Percentiles rank a stretch among this genome's conserved stretches.
phyloP scores from a whole-genome alignment of 1,140 invertebrate genomes.

The Agrypnia vestita region DNA sequence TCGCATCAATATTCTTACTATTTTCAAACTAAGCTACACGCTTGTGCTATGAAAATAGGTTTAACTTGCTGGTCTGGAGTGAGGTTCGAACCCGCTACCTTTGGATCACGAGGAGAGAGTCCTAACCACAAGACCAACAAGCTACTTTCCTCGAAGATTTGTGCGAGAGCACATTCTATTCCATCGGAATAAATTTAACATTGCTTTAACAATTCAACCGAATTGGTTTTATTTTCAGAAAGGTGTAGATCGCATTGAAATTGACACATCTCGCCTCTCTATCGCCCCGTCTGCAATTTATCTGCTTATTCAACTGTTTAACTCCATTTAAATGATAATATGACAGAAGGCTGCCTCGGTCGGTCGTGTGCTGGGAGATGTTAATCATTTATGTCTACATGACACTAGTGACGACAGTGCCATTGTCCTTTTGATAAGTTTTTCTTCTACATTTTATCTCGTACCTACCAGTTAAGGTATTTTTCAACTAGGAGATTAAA shows the following conservation, averaged over 20 bases:
- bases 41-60: too few relatives aligned
- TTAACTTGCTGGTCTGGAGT: too few relatives aligned
- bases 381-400: constrained; percentile 24
- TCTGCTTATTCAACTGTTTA: constrained; percentile 25
- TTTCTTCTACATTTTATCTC: not conserved
- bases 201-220: too few relatives aligned
- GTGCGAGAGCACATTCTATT: too few relatives aligned
- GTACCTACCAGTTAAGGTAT: not conserved
- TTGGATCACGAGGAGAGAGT: too few relatives aligned
- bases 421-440: not conserved
- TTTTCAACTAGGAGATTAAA: not conserved
- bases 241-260: not conserved
- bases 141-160: too few relatives aligned
- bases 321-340: constrained; percentile 19
- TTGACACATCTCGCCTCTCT: not conserved
- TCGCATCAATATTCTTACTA: too few relatives aligned
- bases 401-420: not conserved
- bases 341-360: constrained; percentile 6
- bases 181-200: too few relatives aligned
- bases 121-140: too few relatives aligned
- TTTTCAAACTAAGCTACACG: too few relatives aligned
- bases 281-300: not conserved
- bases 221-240: not conserved
- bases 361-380: not conserved
- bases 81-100: too few relatives aligned